Conservation (phyloP, 2,888 invertebrate genomes). For the Agelastica alni region DNA sequence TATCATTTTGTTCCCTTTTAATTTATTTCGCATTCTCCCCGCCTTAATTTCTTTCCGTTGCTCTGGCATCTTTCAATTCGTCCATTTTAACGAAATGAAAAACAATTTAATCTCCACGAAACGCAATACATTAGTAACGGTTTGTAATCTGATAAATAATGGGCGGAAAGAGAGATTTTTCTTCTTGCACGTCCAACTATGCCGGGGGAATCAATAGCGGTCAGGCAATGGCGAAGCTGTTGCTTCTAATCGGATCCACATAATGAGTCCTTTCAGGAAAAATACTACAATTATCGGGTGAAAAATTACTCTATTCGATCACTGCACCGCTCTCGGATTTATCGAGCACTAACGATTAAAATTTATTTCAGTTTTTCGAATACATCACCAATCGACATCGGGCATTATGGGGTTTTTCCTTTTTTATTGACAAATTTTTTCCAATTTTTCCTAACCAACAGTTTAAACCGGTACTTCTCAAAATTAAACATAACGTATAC, state of each 20-base stretch:
- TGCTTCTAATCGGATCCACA: conserved; percentile 47
- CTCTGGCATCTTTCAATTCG: conserved; percentile 27
- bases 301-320: conserved; percentile 44
- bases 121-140: conserved; percentile 36
- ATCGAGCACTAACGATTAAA: conserved; percentile 7
- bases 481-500: too few species aligned
- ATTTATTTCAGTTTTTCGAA: too few species aligned
- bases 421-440: too few species aligned
- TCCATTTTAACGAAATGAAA: conserved; percentile 33
- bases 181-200: conserved; percentile 37
- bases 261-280: conserved; percentile 48
- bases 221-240: conserved; percentile 39
- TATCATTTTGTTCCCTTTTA: conserved; percentile 11
- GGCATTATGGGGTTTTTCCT: too few species aligned
- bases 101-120: conserved; percentile 35
- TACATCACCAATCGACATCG: too few species aligned
- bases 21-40: conserved; percentile 8
- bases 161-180: conserved; percentile 40
- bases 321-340: conserved; percentile 16
- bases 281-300: conserved; percentile 44
- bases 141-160: conserved; percentile 43
- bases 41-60: conserved; percentile 17
- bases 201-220: conserved; percentile 42
- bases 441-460: too few species aligned
- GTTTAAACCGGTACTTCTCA: too few species aligned